Conservation (phyloP, 30 jellyfish, hydroid and myxozoan species). For the Cassiopea xamachana region DNA sequence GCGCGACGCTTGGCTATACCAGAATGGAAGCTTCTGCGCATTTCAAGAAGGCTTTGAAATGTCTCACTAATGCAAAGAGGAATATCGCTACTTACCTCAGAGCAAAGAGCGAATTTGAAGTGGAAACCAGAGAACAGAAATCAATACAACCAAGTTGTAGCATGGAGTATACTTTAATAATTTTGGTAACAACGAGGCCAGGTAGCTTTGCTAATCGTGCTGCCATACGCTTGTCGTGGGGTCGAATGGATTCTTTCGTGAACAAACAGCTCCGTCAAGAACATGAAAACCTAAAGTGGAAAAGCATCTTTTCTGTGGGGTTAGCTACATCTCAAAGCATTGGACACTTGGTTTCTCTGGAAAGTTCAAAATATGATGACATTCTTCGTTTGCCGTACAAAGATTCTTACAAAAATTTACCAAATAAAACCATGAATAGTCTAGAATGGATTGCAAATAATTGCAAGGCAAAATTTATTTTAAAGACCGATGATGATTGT, state of each 20-base stretch:
- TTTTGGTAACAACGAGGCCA: constrained; percentile 91
- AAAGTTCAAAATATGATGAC: constrained; percentile 67
- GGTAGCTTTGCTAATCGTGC: constrained; percentile 83
- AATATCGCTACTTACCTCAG: constrained; percentile 71
- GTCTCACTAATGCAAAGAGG: constrained; percentile 54
- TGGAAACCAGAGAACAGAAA: background rate
- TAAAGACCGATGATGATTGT: constrained; percentile 98
- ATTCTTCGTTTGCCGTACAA: constrained; percentile 80
- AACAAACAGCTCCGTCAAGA: constrained; percentile 29
- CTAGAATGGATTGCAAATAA: constrained; percentile 94
- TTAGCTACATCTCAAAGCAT: constrained; percentile 62
- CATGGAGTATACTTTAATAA: constrained; percentile 48
- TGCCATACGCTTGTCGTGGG: constrained; percentile 92
- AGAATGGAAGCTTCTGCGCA: constrained; percentile 11
- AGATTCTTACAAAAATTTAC: constrained; percentile 84
- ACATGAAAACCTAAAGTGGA: constrained; percentile 53
- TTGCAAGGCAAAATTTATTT: constrained; percentile 83
- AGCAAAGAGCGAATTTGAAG: background rate
- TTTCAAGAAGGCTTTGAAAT: constrained; percentile 53
- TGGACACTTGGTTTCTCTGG: constrained; percentile 67
- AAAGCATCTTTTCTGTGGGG: constrained; percentile 87
- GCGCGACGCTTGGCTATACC: background rate
- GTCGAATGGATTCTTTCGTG: constrained; percentile 80
- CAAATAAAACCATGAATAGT: constrained; percentile 89
- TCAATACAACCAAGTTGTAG: constrained; percentile 73